Evolutionary conservation across 2,113 vertebrate genomes (phyloP).

Genomic region (Bungarus multicinctus): DNA sequence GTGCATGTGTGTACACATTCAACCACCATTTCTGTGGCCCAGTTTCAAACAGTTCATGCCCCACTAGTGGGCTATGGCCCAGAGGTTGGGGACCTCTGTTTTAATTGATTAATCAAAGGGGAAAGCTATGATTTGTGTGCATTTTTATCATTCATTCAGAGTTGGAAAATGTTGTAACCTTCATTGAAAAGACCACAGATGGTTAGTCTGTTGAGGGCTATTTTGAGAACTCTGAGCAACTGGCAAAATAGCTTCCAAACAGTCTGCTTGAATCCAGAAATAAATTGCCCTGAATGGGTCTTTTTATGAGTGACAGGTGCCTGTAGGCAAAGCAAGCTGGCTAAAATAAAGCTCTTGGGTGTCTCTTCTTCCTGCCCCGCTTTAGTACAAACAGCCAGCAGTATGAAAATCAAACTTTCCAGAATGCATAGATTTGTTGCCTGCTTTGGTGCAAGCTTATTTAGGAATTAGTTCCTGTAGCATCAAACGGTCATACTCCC

Average conservation of each 20-base stretch:
- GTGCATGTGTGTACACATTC: neutral
- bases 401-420: neutral
- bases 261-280: slow-evolving; percentile 60
- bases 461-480: neutral
- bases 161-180: slow-evolving; percentile 45
- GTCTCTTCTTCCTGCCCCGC: neutral
- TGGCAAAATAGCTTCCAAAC: slow-evolving; percentile 60
- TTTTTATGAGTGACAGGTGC: slow-evolving; percentile 53
- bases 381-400: neutral
- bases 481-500: neutral
- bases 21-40: neutral
- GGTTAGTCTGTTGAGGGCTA: slow-evolving; percentile 35
- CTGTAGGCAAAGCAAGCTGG: slow-evolving; percentile 43
- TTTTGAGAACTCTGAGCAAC: slow-evolving; percentile 66
- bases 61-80: neutral
- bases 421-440: neutral
- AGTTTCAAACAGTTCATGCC: neutral
- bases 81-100: neutral
- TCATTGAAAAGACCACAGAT: slow-evolving; percentile 39
- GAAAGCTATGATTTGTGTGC: neutral
- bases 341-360: slow-evolving; percentile 40
- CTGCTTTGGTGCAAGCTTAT: neutral
- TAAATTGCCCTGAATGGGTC: slow-evolving; percentile 67
- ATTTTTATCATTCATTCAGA: slow-evolving; percentile 36
- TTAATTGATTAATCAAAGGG: neutral